Conservation (phyloP, 2,113 vertebrate genomes). For the Sus scrofa region DNA sequence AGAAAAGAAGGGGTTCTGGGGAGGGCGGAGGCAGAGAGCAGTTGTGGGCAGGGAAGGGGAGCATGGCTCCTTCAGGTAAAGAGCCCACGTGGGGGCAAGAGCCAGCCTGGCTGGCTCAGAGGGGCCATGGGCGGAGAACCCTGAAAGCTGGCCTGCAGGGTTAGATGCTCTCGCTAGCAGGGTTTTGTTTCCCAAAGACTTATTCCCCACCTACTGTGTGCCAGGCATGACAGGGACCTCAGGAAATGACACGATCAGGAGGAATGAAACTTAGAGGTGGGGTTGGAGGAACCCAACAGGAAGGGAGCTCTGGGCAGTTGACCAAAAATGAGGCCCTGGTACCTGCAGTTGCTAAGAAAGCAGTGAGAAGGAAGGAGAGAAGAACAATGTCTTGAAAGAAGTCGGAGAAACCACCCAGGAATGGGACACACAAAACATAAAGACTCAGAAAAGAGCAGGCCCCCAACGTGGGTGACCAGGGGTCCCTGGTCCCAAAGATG, state of each 20-base stretch:
- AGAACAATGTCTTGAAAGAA: background rate
- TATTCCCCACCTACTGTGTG: no score
- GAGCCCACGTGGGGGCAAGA: no score
- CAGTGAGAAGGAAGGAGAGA: background rate
- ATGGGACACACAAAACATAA: background rate
- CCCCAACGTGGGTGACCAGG: background rate
- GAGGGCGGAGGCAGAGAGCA: no score
- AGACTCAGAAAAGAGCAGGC: background rate
- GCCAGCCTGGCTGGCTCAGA: no score
- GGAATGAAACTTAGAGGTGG: background rate
- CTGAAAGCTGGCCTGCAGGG: background rate
- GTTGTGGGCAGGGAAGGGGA: no score
- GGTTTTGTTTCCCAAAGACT: background rate
- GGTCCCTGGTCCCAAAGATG: background rate
- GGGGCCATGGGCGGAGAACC: background rate
- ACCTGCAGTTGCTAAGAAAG: background rate
- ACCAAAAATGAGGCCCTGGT: background rate
- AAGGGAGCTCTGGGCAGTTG: background rate
- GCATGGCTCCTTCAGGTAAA: no score
- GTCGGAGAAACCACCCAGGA: background rate
- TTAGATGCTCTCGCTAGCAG: no score
- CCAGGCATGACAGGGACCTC: background rate
- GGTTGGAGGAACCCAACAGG: background rate
- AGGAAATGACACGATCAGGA: background rate
- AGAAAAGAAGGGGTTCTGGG: fast-evolving